Base-by-base conservation (phyloP, 2,113 vertebrate genomes). In the Cettia cetti region DNA sequence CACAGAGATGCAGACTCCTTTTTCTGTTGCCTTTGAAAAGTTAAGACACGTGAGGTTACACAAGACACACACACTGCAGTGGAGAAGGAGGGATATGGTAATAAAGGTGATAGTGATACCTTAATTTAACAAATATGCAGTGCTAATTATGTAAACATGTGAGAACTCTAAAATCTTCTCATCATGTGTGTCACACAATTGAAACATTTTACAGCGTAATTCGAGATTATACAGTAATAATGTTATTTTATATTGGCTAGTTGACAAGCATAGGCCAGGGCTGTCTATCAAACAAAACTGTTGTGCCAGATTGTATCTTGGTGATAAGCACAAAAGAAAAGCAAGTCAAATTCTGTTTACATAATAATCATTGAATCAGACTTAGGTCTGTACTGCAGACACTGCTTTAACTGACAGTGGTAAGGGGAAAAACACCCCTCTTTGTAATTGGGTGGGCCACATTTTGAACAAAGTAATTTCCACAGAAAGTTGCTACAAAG, bases 251-350 rank as follows among this genome's bases (percentile, higher is more conserved):
- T 86, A 82, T 92, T 96, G 97, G 97, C 96, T 96, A 97, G 93
- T 96, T 98, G 97, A 98, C 97, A 97, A 96, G 96, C 94, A 84
- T 35, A 96, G 97, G 95, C 96, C 95, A 96, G 92, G 86, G 91
- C 97, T 97, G 97, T 98, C 97, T 97, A 85, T 98, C 98, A 97
- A 96, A 97, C 95, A 96, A 96, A 98, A 97, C 97, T 97, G 94
- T 97, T 96, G 96, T 97, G 97, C 98, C 98, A 98, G 96, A 97
- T 97, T 97, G 93, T 96, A 92, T 97, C 96, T 97, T 97, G 96
- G 94, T 24, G 78, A 96, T 95, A 94, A 97, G 94, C 89, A 94
- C 91, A 85, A 95, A 93, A 90, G 92, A 95, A 96, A 82, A 97
- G 90, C 88, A 96, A 96, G 94, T 96, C 53, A 33, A 92, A 97